These are phyloP conservation scores for Tenualosa ilisha DNA, from an alignment of 2,797 vertebrate species.

Conservation along the genomic window DNA sequence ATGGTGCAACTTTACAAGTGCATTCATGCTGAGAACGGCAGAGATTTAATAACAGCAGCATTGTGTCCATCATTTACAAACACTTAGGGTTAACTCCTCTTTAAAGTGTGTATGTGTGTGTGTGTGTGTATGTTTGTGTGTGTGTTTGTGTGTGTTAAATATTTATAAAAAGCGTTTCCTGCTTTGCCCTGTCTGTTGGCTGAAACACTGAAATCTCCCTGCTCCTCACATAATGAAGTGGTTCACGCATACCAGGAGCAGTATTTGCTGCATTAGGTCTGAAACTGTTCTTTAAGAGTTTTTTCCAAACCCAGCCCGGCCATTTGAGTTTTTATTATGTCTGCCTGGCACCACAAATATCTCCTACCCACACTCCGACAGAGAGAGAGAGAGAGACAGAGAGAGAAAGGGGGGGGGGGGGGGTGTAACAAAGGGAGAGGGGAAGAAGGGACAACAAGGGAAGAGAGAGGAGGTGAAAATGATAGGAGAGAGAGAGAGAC, in stretches of 20 bases:
- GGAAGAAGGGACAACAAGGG: neutral
- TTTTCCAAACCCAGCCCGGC: slow-evolving; percentile 61
- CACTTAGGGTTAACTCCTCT: slow-evolving; percentile 10
- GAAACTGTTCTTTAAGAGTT: slow-evolving; percentile 68
- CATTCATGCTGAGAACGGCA: slow-evolving; percentile 28
- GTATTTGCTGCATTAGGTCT: slow-evolving; percentile 66
- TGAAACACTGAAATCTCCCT: slow-evolving; percentile 26
- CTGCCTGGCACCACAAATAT: slow-evolving; percentile 67
- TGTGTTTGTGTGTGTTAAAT: slow-evolving; percentile 26
- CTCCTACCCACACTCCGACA: slow-evolving; percentile 46
- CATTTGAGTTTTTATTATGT: slow-evolving; percentile 70
- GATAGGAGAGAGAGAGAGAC: neutral
- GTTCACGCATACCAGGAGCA: slow-evolving; percentile 66
- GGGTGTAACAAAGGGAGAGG: neutral
- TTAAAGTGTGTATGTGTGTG: neutral
- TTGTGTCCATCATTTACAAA: slow-evolving; percentile 9
- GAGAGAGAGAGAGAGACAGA: slow-evolving; percentile 4
- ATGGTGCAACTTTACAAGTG: neutral
- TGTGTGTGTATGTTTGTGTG: neutral
- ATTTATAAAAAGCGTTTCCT: slow-evolving; percentile 51
- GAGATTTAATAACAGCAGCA: slow-evolving; percentile 26
- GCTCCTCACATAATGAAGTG: slow-evolving; percentile 63
- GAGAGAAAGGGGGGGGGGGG: neutral
- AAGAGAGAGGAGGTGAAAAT: neutral
- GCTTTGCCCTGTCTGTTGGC: slow-evolving; percentile 52